phyloP scores from a whole-genome alignment of 2,888 invertebrate genomes.

The Tenthredo amoena region DNA sequence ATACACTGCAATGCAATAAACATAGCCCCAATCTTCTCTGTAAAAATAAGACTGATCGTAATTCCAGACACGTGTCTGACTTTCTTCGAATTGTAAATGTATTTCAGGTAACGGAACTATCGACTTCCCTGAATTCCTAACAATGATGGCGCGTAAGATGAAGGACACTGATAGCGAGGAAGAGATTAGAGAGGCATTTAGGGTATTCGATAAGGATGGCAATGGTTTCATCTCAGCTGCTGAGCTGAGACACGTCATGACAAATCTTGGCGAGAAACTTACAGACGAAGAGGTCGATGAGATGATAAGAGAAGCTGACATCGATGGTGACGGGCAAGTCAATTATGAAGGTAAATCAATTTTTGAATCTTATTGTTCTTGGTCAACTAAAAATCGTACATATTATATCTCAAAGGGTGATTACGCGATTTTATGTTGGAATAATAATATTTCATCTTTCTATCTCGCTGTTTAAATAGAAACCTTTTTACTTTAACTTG shows the following conservation, averaged over 20 bases:
- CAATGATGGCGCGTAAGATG: slow-evolving; percentile 99
- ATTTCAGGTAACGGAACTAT: slow-evolving; percentile 97
- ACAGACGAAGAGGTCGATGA: slow-evolving; percentile 99
- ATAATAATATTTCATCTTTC: not conserved
- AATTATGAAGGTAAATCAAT: slow-evolving; percentile 92
- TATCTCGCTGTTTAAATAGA: not conserved
- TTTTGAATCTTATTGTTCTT: slow-evolving; percentile 12
- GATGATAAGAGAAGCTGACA: slow-evolving; percentile 99
- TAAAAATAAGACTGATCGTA: not conserved
- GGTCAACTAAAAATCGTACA: not conserved
- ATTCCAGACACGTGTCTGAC: not conserved
- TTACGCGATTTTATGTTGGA: not conserved
- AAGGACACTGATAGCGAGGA: slow-evolving; percentile 99
- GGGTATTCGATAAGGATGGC: slow-evolving; percentile 99
- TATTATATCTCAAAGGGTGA: not conserved
- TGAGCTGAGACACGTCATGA: slow-evolving; percentile 99
- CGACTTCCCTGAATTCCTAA: slow-evolving; percentile 99
- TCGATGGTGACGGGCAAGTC: slow-evolving; percentile 99
- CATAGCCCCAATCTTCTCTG: not conserved
- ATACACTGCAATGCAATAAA: not conserved
- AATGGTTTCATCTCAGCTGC: slow-evolving; percentile 99
- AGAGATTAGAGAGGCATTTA: slow-evolving; percentile 99
- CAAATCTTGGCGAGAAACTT: slow-evolving; percentile 99
- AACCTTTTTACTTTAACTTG: not conserved
- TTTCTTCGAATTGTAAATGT: not conserved